phyloP scores from a whole-genome alignment of 1,140 invertebrate species.

The Diachasmimorpha longicaudata region DNA sequence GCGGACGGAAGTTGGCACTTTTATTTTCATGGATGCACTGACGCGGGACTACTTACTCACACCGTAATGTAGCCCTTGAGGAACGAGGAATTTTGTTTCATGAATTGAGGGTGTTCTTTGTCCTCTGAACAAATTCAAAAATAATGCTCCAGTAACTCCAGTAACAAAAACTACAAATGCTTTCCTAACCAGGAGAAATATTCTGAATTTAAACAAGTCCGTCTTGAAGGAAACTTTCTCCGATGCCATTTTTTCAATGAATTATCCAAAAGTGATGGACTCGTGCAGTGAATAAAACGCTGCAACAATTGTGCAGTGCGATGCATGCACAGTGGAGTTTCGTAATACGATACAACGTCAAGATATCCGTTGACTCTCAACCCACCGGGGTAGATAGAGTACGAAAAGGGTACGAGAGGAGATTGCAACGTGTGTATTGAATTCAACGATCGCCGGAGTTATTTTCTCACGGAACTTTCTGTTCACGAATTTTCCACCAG shows the following conservation, averaged over 20 bases:
- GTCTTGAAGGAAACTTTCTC: no score
- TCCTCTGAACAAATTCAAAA: no score
- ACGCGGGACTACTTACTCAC: background rate
- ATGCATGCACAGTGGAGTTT: background rate
- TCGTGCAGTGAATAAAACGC: background rate
- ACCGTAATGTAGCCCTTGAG: background rate
- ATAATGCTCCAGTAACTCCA: no score
- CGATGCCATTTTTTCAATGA: no score
- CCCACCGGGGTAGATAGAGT: background rate
- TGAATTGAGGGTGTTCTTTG: no score
- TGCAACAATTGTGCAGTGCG: background rate
- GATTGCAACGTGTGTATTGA: background rate
- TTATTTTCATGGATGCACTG: no score
- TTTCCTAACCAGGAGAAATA: no score
- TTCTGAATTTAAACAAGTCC: no score
- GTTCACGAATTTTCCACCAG: background rate
- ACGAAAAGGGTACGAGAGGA: background rate
- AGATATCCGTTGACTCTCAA: background rate
- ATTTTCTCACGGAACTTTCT: background rate
- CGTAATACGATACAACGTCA: constrained; percentile 4
- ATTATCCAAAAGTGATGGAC: no score
- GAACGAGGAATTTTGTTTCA: background rate
- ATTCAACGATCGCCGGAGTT: background rate
- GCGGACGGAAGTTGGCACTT: background rate
- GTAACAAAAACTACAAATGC: no score